phyloP scores from a whole-genome alignment of 2,113 vertebrate species.

The Dicerorhinus sumatrensis region DNA sequence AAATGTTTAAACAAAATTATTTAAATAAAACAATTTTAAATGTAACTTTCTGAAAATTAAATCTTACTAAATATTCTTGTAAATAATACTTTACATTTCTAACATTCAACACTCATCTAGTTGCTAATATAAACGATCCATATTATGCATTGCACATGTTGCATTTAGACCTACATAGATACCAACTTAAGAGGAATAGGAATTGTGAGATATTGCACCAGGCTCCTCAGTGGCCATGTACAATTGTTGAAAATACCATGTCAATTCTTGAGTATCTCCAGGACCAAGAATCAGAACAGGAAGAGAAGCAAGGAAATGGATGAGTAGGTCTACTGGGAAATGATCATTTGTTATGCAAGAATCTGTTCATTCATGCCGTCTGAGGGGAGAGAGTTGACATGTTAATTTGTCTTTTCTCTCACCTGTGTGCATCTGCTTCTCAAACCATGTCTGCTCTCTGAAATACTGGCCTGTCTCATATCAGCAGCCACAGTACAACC shows the following conservation, averaged over 20 bases:
- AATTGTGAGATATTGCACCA: fast-evolving
- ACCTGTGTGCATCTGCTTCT: not conserved
- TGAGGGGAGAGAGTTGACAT: not conserved
- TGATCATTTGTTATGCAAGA: not conserved
- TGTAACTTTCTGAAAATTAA: not conserved
- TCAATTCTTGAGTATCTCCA: not conserved
- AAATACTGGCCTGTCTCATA: no score
- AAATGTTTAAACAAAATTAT: not conserved
- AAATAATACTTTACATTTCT: not conserved
- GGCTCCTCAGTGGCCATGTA: not conserved
- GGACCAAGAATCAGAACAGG: not conserved
- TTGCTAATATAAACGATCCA: not conserved
- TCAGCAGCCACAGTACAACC: fast-evolving
- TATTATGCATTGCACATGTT: fast-evolving
- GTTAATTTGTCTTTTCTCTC: not conserved
- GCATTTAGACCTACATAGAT: not conserved
- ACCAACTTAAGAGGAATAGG: not conserved
- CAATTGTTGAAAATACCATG: not conserved
- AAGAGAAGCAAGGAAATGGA: not conserved
- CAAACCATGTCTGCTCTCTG: not conserved
- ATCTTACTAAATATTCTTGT: not conserved
- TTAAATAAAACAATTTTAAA: constrained; percentile 1
- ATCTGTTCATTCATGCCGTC: not conserved
- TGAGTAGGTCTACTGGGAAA: not conserved
- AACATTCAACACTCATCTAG: not conserved